Conservation (phyloP, 2,888 invertebrate genomes). For the Herminia tarsipennalis region DNA sequence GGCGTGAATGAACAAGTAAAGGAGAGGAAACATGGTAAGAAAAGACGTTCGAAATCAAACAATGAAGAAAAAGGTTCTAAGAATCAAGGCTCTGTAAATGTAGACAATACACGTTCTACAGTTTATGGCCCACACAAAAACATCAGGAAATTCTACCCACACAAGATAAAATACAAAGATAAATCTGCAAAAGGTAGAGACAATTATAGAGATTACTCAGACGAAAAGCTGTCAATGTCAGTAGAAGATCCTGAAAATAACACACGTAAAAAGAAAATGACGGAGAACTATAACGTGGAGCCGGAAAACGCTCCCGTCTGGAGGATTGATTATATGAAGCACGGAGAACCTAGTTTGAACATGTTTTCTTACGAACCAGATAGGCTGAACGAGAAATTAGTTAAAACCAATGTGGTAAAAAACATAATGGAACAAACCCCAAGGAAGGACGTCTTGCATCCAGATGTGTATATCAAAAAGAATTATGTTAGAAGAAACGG, state of each 20-base stretch:
- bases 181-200: conserved; percentile 43
- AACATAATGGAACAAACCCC: conserved; percentile 46
- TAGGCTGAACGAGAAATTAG: conserved; percentile 57
- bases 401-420: conserved; percentile 59
- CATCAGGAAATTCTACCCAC: conserved; percentile 73
- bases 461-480: conserved; percentile 74
- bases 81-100: conserved; percentile 33
- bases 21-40: conserved; percentile 30
- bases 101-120: conserved; percentile 43
- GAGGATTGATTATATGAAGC: conserved; percentile 77
- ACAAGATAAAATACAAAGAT: conserved; percentile 75
- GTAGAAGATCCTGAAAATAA: conserved; percentile 61
- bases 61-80: conserved; percentile 19
- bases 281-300: conserved; percentile 50
- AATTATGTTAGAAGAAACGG: conserved; percentile 56
- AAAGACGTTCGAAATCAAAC: conserved; percentile 8
- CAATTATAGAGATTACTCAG: conserved; percentile 58
- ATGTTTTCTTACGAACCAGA: conserved; percentile 55
- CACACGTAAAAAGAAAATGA: conserved; percentile 22
- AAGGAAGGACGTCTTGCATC: conserved; percentile 67
- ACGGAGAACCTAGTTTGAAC: conserved; percentile 67
- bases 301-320: conserved; percentile 63
- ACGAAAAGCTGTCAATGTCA: conserved; percentile 70
- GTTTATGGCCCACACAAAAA: conserved; percentile 63
- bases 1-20: no score